Evolutionary conservation across 35 echinoderm and acorn worm species (phyloP).

Genomic region (Apostichopus japonicus): DNA sequence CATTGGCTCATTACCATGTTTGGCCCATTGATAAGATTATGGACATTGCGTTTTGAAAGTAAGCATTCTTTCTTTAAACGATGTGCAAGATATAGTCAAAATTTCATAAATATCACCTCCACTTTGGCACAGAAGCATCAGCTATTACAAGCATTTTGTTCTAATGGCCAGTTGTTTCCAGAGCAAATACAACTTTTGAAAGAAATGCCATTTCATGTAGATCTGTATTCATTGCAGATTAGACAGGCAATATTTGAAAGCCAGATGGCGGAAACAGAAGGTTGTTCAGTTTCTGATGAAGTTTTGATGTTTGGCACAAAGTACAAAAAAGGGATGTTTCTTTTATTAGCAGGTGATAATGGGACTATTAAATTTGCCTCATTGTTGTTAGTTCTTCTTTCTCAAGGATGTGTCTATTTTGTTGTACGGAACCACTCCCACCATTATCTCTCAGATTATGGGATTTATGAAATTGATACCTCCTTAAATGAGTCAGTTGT

Average conservation of each 20-base stretch:
- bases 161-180: neutral
- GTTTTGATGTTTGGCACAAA: slow-evolving; percentile 6
- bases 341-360: neutral
- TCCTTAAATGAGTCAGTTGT: too few species aligned
- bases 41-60: slow-evolving; percentile 83
- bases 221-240: neutral
- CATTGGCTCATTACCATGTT: slow-evolving; percentile 5
- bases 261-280: neutral
- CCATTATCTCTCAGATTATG: neutral
- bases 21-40: slow-evolving; percentile 48
- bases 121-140: slow-evolving; percentile 59
- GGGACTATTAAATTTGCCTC: neutral
- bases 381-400: neutral
- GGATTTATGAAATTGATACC: neutral
- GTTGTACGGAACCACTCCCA: neutral
- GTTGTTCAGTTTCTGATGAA: slow-evolving; percentile 3
- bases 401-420: neutral
- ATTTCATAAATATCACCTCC: slow-evolving; percentile 67
- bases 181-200: neutral
- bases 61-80: slow-evolving; percentile 70
- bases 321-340: neutral
- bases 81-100: slow-evolving; percentile 44
- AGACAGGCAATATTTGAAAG: neutral
- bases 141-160: slow-evolving; percentile 25
- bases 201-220: slow-evolving; percentile 15